phyloP scores from a whole-genome alignment of 2,888 invertebrate species.

The Paralinhomoeus sp. region DNA sequence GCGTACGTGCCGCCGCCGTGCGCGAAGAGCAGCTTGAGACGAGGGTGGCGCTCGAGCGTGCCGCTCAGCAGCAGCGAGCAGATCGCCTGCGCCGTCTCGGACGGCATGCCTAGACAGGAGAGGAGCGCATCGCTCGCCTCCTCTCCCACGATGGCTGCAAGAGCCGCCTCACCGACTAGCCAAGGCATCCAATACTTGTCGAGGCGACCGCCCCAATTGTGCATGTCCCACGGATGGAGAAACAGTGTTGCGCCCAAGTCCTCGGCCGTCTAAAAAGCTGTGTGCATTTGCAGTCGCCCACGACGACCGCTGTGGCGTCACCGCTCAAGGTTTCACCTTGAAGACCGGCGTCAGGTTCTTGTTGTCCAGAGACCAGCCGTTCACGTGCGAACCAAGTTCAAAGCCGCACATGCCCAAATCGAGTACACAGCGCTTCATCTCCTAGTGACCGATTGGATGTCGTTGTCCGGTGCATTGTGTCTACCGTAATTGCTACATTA shows the following conservation, averaged over 20 bases:
- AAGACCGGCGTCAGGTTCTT: constrained; percentile 32
- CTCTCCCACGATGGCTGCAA: background rate
- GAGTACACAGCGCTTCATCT: constrained; percentile 31
- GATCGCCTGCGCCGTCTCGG: constrained; percentile 35
- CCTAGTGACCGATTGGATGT: constrained; percentile 14
- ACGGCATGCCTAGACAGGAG: constrained; percentile 32
- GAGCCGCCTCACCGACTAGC: constrained; percentile 31
- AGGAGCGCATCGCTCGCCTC: no score
- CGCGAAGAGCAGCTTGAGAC: constrained; percentile 34
- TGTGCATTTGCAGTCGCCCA: background rate
- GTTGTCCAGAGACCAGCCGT: constrained; percentile 35
- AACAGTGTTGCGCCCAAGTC: constrained; percentile 32
- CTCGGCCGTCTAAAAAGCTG: constrained; percentile 29
- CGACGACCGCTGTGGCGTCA: no score
- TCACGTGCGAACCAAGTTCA: constrained; percentile 37
- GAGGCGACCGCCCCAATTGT: constrained; percentile 29
- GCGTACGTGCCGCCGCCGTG: constrained; percentile 36
- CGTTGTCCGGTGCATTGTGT: no score
- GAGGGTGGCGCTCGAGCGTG: constrained; percentile 32
- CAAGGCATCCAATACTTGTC: constrained; percentile 36
- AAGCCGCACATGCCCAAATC: constrained; percentile 31
- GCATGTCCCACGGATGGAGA: constrained; percentile 39
- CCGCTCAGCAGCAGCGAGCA: constrained; percentile 35
- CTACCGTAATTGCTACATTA: background rate
- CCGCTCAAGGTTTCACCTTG: no score